Evolutionary conservation across 2,113 vertebrate species (phyloP).

Genomic region (Brachypodius melanocephalos): DNA sequence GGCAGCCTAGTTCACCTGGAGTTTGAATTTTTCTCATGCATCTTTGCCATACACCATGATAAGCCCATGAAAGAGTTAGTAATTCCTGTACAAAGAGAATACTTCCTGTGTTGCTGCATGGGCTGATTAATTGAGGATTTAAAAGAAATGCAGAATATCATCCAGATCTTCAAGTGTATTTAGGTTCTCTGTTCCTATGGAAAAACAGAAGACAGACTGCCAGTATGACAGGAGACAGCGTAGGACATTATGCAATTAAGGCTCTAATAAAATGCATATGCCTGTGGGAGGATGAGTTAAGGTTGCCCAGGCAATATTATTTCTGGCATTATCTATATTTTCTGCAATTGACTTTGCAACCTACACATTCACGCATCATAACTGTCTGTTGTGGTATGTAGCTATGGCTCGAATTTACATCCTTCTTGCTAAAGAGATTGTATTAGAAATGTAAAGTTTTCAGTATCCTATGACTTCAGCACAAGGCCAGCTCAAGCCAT

Average conservation of each 20-base stretch:
- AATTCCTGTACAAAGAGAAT: neutral
- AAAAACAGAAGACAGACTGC: neutral
- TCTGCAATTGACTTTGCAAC: constrained; percentile 11
- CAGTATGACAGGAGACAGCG: neutral
- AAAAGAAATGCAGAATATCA: neutral
- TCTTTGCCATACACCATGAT: neutral
- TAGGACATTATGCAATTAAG: neutral
- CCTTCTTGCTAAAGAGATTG: neutral
- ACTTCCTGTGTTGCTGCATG: neutral
- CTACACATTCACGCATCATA: neutral
- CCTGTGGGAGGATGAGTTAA: constrained; percentile 13
- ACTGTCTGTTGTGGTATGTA: neutral
- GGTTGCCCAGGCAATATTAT: constrained; percentile 50
- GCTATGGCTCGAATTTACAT: neutral
- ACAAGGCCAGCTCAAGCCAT: neutral
- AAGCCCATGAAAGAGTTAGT: neutral
- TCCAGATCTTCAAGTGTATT: neutral
- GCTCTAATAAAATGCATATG: constrained; percentile 17
- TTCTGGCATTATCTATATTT: constrained; percentile 38
- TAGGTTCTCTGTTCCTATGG: neutral
- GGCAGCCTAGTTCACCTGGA: neutral
- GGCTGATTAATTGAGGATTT: neutral
- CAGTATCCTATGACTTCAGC: neutral
- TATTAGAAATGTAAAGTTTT: neutral
- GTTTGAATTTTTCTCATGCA: neutral